A percentile compares a stretch with the other conserved stretches of the same genome.
phyloP scores from a whole-genome alignment of 2,888 invertebrate genomes.

The Rhamnusium bicolor region DNA sequence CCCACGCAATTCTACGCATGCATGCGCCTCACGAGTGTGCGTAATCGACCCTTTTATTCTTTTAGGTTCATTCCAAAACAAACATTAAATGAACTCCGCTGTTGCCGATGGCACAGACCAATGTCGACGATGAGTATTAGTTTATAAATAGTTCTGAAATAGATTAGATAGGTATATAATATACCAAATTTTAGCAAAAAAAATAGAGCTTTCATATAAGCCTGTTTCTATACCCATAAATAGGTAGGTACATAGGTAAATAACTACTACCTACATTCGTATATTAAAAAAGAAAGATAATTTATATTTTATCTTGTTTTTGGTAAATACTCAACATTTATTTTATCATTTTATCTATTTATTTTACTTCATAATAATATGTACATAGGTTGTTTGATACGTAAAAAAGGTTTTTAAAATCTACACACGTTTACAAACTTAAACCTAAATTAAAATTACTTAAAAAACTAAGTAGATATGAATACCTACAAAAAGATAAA shows the following conservation, averaged over 20 bases:
- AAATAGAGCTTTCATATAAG: background rate
- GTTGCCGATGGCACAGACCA: too few species aligned
- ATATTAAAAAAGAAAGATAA: constrained; percentile 1
- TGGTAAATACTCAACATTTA: background rate
- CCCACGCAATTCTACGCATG: constrained; percentile 64
- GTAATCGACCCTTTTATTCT: constrained; percentile 45
- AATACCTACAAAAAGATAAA: background rate
- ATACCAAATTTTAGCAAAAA: too few species aligned
- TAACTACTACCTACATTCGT: background rate
- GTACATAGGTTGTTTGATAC: too few species aligned
- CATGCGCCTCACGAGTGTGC: constrained; percentile 59
- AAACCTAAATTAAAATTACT: too few species aligned
- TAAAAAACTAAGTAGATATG: background rate
- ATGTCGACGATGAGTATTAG: background rate
- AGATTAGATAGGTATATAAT: too few species aligned
- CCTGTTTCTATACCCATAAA: background rate
- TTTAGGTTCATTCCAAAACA: background rate
- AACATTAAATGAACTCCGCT: background rate
- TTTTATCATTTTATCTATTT: constrained; percentile 6
- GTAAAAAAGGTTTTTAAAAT: background rate
- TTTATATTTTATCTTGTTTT: constrained; percentile 10
- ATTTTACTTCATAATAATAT: background rate
- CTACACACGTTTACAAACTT: background rate
- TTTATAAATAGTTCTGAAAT: constrained; percentile 6
- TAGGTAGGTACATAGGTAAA: background rate